Base-by-base conservation (phyloP, 2,797 vertebrate species). In the Corythornis leucogaster region DNA sequence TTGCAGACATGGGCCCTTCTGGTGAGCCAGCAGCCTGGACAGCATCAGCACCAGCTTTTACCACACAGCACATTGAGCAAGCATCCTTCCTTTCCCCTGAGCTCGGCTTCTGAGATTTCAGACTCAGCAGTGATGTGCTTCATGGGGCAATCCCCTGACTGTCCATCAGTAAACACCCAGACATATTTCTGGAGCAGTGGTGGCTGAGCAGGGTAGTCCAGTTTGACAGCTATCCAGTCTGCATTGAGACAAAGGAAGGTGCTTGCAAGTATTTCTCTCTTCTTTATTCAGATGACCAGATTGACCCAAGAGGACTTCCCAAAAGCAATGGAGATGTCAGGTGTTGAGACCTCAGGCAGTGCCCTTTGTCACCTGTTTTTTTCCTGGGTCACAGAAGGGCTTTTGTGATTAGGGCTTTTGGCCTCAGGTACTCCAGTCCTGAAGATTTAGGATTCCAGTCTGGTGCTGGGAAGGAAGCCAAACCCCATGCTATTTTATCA, bases 161-260 rank as follows among this genome's bases (percentile, higher is more conserved):
- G n/a, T 12, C 57, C 46, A 9, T 35, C 53, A 70, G 55, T 17
- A 33, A n/a, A 38, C 53, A 14, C 53, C 28, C 45, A 51, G 58
- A 17, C 0, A 0, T 6, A 42, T 73, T 73, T 85, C 64, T 0
- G 0, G 25, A 74, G 50, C 64, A 64, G 16, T 0, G 0, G 6
- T 25, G 31, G 21, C 76, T 35, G 88, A 53, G 31, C 84, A 90
- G 25, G 48, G 53, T 12, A 43, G 17, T 15, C 59, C 20, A 12
- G 17, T 2, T 59, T 30, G 35, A 74, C 20, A 26, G 74, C 59
- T 33, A 42, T 59, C n/a, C 11, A 42, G 15, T 14, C 10, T 54
- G 12, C 24, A 54, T 0, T 9, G 12, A 69, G 70, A 42, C 30
- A 45, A 76, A 62, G 43, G 43, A 84, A 55, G 70, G 21, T 8